Evolutionary conservation across 2,797 vertebrate species (phyloP), one percentile per base, ranked within the genome.

Genomic region (Ceryle rudis): DNA sequence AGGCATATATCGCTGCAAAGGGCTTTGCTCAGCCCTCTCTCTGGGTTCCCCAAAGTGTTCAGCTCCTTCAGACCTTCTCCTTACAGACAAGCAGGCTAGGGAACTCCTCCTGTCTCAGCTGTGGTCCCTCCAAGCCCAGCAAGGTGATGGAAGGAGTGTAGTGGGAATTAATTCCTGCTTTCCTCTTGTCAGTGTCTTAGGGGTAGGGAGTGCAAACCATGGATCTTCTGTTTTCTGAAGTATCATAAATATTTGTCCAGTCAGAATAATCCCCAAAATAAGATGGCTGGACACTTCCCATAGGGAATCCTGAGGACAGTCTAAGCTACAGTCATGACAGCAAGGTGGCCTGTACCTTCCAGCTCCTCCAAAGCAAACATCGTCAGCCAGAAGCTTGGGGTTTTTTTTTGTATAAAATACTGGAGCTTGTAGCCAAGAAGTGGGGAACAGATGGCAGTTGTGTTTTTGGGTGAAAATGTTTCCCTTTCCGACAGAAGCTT

Each of bases 1-100:
- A 93, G 89, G 77, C 81, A 77, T 65, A 73, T 95, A 93, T 86
- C 41, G 1, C 55, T 85, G 60, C 31, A 66, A 52, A 12, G 73
- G 80, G 46, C 73, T 67, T n/a, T 77, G 77, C 58, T 44, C 4
- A 0, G 22, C 42, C 18, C 46, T 80, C 81, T 69, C 46, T 70
- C 64, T 41, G 47, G 14, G 9, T 64, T 93, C 42, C 71, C 72
- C 42, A 71, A 86, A 84, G 25, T 44, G 37, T 67, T 61, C 1
- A 1, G 10, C 23, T 57, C n/a, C 23, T 74, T 65, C 55, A 80
- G 81, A 69, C 33, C 28, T 25, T 49, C 28, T 84, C 25, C 39
- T 55, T 57, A 20, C 61, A 77, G 57, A 41, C 22, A 12, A 52
- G 11, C 18, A 23, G 41, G 37, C 41, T 16, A n/a, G 2, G 9